Evolutionary conservation across 2,113 vertebrate species (phyloP).

Genomic region (Apeltes quadracus): DNA sequence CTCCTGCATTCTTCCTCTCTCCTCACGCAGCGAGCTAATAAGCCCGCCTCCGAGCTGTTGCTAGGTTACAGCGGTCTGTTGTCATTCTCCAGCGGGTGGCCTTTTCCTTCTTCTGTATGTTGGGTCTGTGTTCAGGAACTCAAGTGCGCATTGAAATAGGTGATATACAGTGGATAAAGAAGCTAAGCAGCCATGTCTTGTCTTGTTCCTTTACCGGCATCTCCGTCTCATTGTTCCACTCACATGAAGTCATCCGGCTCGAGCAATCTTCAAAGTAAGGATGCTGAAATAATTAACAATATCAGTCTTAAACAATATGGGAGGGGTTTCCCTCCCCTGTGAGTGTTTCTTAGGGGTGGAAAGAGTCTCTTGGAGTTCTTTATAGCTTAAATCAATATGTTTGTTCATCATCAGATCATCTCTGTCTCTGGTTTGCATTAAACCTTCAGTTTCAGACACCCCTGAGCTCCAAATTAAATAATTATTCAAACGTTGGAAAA

Average conservation of each 20-base stretch:
- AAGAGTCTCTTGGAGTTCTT: slow-evolving; percentile 26
- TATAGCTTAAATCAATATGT: slow-evolving; percentile 36
- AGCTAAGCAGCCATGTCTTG: no score
- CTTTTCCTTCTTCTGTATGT: slow-evolving; percentile 37
- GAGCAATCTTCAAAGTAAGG: no score
- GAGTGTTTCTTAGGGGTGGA: slow-evolving; percentile 17
- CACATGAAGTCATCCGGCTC: background rate
- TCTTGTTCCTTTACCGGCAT: background rate
- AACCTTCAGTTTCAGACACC: slow-evolving; percentile 3
- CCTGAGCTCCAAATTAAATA: slow-evolving; percentile 4
- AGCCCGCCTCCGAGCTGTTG: slow-evolving; percentile 66
- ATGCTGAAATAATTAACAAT: no score
- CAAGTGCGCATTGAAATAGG: background rate
- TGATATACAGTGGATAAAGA: no score
- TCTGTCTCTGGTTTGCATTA: slow-evolving; percentile 13
- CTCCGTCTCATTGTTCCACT: slow-evolving; percentile 6
- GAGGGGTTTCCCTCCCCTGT: background rate
- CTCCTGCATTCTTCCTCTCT: slow-evolving; percentile 47
- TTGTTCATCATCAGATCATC: slow-evolving; percentile 40
- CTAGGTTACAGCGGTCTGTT: slow-evolving; percentile 72
- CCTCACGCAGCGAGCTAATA: slow-evolving; percentile 52
- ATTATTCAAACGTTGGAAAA: background rate
- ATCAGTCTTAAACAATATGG: slow-evolving; percentile 15
- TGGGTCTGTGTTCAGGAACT: background rate
- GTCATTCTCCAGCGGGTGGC: slow-evolving; percentile 56